Base-by-base conservation (phyloP, 2,113 vertebrate species). In the Nyctibius bracteatus region DNA sequence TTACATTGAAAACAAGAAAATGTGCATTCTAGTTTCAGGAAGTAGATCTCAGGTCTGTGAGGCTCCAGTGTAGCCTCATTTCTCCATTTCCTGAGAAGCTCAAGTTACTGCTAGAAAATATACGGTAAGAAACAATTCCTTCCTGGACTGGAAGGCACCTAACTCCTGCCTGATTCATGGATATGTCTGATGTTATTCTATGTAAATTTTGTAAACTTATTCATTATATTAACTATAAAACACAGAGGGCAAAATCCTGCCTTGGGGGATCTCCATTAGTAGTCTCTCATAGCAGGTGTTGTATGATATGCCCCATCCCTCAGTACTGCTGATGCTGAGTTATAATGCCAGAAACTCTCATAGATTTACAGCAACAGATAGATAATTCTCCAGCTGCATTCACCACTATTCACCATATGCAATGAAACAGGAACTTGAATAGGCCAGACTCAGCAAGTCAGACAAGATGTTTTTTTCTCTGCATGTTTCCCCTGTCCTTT, bases 381-480 rank as follows among this genome's bases (percentile, higher is more conserved):
- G 41, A 35, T 79, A 65, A 67, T 44, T 37, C 85, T 54, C 59
- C 71, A 82, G 20, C 73, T 71, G 57, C 47, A 65, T 79, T 49
- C 63, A 59, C 67, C 22, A 8, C 41, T 71, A 66, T 33, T 82
- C 59, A 33, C 74, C 93, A 83, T 41, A 67, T 83, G 84, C 70
- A 83, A 63, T 0, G 9, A 54, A 93, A 93, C 21, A n/a, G 81
- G 47, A 80, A 73, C 65, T 81, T 5, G 12, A 92, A 65, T 49
- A 72, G 82, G 39, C 92, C 67, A 66, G 37, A 58, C 65, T 74
- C 66, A 67, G 31, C 55, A 80, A 93, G 68, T 66, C 81, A 93
- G 88, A 78, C 74, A 83, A 93, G 88, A 83, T 81, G 62, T 90
- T 88, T 94, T 77, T 88, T 94, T 77, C 54, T 90, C 74, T 81